Percentiles rank a stretch among this genome's conserved stretches.
phyloP scores from a whole-genome alignment of 2,888 invertebrate genomes.

The Agrochola macilenta region DNA sequence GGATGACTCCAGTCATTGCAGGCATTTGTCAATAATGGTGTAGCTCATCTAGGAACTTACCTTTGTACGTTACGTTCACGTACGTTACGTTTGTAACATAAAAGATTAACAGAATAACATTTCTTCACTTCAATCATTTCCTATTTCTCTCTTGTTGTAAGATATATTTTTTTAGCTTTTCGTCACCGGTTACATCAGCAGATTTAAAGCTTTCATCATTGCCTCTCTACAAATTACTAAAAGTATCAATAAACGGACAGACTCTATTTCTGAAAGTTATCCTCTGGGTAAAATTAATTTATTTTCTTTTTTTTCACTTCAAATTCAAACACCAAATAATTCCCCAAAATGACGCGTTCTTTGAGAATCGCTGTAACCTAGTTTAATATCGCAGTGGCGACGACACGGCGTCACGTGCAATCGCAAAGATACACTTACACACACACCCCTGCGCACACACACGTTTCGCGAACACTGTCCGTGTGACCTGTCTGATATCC shows the following conservation, averaged over 20 bases:
- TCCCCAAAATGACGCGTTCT: conserved; percentile 36
- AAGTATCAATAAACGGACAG: no score
- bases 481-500: conserved; percentile 72
- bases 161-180: neutral
- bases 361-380: conserved; percentile 74
- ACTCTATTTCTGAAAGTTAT: no score
- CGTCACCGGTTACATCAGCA: neutral
- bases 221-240: neutral
- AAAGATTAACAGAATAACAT: no score
- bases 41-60: neutral
- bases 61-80: neutral
- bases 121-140: no score
- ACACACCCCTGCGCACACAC: conserved; percentile 62
- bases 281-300: no score
- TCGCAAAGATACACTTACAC: conserved; percentile 82
- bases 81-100: neutral
- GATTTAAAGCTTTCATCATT: no score
- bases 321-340: neutral
- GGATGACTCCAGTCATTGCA: neutral
- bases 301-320: neutral
- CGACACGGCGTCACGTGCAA: conserved; percentile 87
- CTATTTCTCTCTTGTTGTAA: neutral
- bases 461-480: conserved; percentile 63
- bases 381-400: conserved; percentile 87
- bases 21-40: neutral